phyloP scores from a whole-genome alignment of 2,113 vertebrate species.

The Amphilophus citrinellus region DNA sequence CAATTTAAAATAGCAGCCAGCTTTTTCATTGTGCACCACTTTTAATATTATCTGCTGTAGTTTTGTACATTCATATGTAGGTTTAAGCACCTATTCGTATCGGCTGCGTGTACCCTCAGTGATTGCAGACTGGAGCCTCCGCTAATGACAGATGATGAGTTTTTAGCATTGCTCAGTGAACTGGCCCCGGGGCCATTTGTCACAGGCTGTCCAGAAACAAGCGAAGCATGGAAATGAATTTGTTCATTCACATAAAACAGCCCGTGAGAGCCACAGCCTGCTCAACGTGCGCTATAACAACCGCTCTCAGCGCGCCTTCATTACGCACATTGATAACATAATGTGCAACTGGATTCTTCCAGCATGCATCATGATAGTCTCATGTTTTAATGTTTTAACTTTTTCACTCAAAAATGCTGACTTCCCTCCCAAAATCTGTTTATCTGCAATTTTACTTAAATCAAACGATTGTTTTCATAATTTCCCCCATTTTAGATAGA shows the following conservation, averaged over 20 bases:
- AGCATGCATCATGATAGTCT: background rate
- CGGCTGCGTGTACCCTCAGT: background rate
- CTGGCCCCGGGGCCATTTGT: slow-evolving; percentile 71
- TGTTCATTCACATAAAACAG: slow-evolving; percentile 77
- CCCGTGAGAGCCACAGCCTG: slow-evolving; percentile 32
- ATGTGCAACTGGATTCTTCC: background rate
- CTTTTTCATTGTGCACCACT: background rate
- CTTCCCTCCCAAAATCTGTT: background rate
- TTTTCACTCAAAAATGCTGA: background rate
- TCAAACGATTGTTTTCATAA: background rate
- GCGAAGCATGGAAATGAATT: slow-evolving; percentile 79
- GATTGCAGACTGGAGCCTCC: slow-evolving; percentile 8
- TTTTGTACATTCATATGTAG: background rate
- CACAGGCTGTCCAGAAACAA: slow-evolving; percentile 76
- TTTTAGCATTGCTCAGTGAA: slow-evolving; percentile 64
- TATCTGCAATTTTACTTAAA: background rate
- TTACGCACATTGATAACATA: background rate
- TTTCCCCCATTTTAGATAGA: background rate
- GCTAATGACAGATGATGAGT: slow-evolving; percentile 72
- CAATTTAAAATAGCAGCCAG: background rate
- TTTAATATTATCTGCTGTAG: background rate
- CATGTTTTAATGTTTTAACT: background rate
- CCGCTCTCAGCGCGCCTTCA: slow-evolving; percentile 3
- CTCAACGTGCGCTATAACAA: slow-evolving; percentile 54
- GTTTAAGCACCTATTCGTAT: background rate